Percentiles rank a stretch among this genome's conserved stretches.
These are phyloP conservation scores for Pluvialis apricaria DNA, from an alignment of 2,113 vertebrate genomes.

Conservation along the genomic window DNA sequence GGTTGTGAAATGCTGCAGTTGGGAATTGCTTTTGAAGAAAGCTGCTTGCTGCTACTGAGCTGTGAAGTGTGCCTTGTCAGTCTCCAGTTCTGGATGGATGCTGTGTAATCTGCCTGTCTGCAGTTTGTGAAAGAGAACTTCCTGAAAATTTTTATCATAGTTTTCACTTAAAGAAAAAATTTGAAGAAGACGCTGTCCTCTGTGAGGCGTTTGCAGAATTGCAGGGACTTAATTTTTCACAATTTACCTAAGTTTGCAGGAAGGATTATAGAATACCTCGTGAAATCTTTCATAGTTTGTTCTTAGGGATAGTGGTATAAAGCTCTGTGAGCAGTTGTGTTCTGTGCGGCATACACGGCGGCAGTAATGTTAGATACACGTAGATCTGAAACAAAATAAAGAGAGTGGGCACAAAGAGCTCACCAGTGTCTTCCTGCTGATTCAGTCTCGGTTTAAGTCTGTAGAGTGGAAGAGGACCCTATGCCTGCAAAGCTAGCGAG, in stretches of 20 bases:
- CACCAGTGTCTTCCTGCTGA: neutral
- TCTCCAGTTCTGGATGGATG: neutral
- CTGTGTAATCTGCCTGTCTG: neutral
- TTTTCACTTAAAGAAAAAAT: neutral
- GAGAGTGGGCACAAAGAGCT: neutral
- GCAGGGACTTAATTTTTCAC: neutral
- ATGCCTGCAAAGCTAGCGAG: neutral
- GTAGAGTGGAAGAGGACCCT: neutral
- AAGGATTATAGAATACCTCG: neutral
- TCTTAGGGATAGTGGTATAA: fast-evolving
- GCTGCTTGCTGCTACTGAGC: slow-evolving; percentile 11
- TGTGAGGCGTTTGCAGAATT: neutral
- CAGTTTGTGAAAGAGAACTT: neutral
- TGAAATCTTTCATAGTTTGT: neutral
- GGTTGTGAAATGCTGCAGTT: neutral
- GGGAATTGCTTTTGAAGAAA: neutral
- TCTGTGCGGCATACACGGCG: neutral
- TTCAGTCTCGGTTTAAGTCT: neutral
- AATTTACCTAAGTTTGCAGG: neutral
- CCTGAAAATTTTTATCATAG: neutral
- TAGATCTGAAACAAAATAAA: neutral
- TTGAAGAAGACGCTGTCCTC: neutral
- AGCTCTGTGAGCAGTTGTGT: neutral
- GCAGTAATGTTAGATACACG: neutral
- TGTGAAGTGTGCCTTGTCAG: neutral